Evolutionary conservation across 2,113 vertebrate genomes (phyloP), one percentile per base, ranked within the genome.

Genomic region (Amblyornis subalaris): DNA sequence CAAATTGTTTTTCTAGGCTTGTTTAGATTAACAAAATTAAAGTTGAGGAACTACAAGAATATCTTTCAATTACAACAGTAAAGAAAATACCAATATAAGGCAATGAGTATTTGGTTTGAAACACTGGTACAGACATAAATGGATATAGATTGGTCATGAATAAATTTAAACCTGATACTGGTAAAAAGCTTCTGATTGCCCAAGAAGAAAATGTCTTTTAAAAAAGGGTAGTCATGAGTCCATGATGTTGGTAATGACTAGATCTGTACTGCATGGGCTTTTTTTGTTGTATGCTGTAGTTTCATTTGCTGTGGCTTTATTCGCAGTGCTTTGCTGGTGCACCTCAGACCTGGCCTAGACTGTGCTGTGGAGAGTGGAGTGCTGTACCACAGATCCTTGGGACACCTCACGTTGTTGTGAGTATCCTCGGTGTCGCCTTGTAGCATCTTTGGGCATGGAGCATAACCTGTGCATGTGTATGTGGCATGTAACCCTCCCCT

Each of bases 381-480:
- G 4, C 16, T 66, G 25, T 50, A 16, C 16, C 31, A n/a, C 2
- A 3, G 15, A 12, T 40, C 35, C 17, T 48, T 51, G 50, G 62
- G 22, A 44, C 77, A 44, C 21, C 36, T 23, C 12, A 31, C 2
- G 1, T 14, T 33, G 36, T 1, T 53, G 36, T 1, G 1, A 9
- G 28, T 22, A 26, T 29, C 18, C 7, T 28, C 7, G 22, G 24
- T 40, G 10, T 14, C 62, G 70, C 53, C 62, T 26, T 85, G 47
- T 2, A 35, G 35, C 42, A 66, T 26, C 48, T 62, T 42, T n/a
- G 58, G 14, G 12, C 23, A 8, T 2, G 1, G 44, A 33, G 12
- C 0, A 2, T 7, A 64, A 18, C 25, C 15, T 48, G 18, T 17
- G 19, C 25, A 6, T 1, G 2, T 13, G 12, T 23, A 14, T 28